Evolutionary conservation across 2,888 invertebrate species (phyloP), one percentile per base, ranked within the genome.

Genomic region (Cheilosia soror): DNA sequence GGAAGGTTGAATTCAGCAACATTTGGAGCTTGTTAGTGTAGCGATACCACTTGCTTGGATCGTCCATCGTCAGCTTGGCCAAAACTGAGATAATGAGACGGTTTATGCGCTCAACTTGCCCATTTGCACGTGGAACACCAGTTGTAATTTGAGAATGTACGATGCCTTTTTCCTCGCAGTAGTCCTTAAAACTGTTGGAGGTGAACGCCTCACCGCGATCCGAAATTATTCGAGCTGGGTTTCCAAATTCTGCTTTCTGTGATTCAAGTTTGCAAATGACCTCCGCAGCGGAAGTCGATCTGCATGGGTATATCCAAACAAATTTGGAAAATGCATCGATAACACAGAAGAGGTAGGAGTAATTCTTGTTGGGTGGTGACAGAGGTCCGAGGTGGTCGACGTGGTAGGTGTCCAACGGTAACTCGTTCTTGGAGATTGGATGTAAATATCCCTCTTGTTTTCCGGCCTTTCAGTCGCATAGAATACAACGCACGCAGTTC

Each of bases 321-420:
- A 57, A 27, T 0, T 55, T 71, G n/a, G 53, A 13, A 29, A 55
- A 55, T 1, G 29, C 53, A 13, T 55, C 53, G 25, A 33, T 15
- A 15, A 44, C 5, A 2, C 44, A 44, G 7, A 44, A 44, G n/a
- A 44, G 2, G 15, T 44, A 15, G 15, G n/a, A 44, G 1, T 57
- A 31, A n/a, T 57, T 31, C 11, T 57, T 57, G 20, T 37, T 57
- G 6, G 57, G 20, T n/a, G 33, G 57, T 6, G 33, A 57, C 33
- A 57, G 33, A 7, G 33, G 57, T 6, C 57, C 57, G 11, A 55
- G 2, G 7, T 31, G 55, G 55, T 55, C 55, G 13, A 31, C 31
- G 7, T 89, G 88, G 29, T 86, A 88, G 0, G 89, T 89, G 1
- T 87, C 62, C 2, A 88, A 62, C 2, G 88, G 51, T 2, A 40